Evolutionary conservation across 2,888 invertebrate genomes (phyloP), one percentile per base, ranked within the genome.

Genomic region (Drosophila mayaguana): DNA sequence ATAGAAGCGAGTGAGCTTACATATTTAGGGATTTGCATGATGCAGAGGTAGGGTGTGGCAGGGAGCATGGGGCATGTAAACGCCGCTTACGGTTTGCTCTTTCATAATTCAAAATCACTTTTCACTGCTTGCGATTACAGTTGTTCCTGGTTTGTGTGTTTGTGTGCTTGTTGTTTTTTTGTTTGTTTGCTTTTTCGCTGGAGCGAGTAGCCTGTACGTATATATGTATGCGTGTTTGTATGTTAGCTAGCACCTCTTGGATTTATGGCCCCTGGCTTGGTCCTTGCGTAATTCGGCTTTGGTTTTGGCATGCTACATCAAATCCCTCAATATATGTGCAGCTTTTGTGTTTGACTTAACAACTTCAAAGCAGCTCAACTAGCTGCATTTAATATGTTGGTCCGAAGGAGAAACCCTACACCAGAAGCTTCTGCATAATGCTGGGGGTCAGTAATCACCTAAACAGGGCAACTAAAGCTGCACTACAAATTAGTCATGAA

Each of bases 91-190:
- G 60, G 66, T 88, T 81, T 78, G 64, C 80, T 63, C 69, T 78
- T 86, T 81, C 84, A 88, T 88, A 86, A 83, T 79, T 87, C 82
- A 84, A 87, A 88, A 88, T 88, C 84, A 81, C 77, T 80, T 80
- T 80, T 69, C 75, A 71, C 65, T 74, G 54, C 62, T 57, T 57
- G 70, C 72, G 78, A 36, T 63, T 55, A 55, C 70, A 65, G 68
- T 63, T 74, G 64, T 57, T 80, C 60, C 59, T 63, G n/a, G 38
- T 38, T 2, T 40, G 40, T n/a, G 0, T 65, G 50, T 50, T 66
- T 70, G 66, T 22, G 0, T 43, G 43, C 1, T 2, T 43, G 42
- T 43, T 46, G 45, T 8, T 16, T 46, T 16, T 46, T 46, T 25
- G 46, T 28, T 51, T 78, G 63, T 64, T 68, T 65, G 51, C 46